Evolutionary conservation across 2,113 vertebrate species (phyloP), one percentile per base, ranked within the genome.

Genomic region (Sinocyclocheilus maitianheensis): DNA sequence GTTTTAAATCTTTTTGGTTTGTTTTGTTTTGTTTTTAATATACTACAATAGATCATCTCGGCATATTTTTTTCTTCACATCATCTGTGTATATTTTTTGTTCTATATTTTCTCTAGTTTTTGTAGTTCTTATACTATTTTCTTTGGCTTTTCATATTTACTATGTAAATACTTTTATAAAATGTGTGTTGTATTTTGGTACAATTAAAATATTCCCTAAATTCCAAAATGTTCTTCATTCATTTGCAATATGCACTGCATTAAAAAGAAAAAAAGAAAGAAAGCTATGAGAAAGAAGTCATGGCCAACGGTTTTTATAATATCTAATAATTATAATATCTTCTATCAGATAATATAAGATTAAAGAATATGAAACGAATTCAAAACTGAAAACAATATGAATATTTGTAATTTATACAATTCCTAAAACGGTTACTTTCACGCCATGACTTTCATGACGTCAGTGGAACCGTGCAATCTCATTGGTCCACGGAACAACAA

Each of bases 111-210:
- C 69, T 43, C 9, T n/a, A 43, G 9, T 22, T 5, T 69, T 85
- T 69, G 55, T 77, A 81, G 82, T 86, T 89, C 82, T 75, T 82
- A 81, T 13, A 24, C n/a, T 63, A 16, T 72, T 69, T 71, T 87
- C 79, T 48, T n/a, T 14, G 53, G 14, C 53, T 60, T 63, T 86
- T 53, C 63, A 71, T 88, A 90, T 89, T 86, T 88, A 88, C 89
- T 88, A 48, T 92, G 91, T 92, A 92, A 91, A 92, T 92, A 90
- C 60, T 69, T 86, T 78, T 87, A 82, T 63, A 86, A 87, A 84
- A 69, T 87, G 87, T 90, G 77, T 87, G 87, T 88, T 91, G 89
- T 85, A 81, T 91, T 89, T 85, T 77, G 67, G 82, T 80, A 72
- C 83, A 90, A 91, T 90, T 88, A 92, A 92, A 87, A 71, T 67